Conservation (phyloP, 2,888 invertebrate species). For the Lingula anatina region DNA sequence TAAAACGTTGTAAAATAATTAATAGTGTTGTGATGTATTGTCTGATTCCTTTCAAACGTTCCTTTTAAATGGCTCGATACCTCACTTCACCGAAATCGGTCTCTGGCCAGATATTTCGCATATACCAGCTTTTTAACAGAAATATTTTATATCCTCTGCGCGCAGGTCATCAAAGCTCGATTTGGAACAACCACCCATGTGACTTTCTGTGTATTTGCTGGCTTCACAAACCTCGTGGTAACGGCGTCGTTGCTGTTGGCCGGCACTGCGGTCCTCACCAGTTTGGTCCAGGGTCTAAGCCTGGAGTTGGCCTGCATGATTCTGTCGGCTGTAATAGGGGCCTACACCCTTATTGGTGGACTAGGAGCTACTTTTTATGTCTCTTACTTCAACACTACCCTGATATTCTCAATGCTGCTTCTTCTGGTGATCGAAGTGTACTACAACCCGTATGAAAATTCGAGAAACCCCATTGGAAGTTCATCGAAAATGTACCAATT, state of each 20-base stretch:
- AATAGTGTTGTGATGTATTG: no score
- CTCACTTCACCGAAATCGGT: no score
- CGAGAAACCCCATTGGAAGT: no score
- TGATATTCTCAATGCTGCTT: conserved; percentile 44
- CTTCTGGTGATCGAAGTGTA: conserved; percentile 45
- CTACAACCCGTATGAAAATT: conserved; percentile 21
- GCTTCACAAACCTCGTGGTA: conserved; percentile 49
- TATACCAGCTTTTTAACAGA: no score
- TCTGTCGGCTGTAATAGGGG: conserved; percentile 39
- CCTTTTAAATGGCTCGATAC: no score
- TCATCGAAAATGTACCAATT: conserved; percentile 30
- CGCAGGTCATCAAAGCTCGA: conserved; percentile 46
- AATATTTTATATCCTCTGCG: no score
- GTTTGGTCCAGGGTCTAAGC: no score
- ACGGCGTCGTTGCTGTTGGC: conserved; percentile 50
- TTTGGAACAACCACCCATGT: conserved; percentile 46
- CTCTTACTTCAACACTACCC: conserved; percentile 50
- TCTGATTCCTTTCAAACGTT: no score
- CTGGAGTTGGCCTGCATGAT: conserved; percentile 44
- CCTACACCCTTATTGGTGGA: conserved; percentile 47
- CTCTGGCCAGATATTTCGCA: no score
- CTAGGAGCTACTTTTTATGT: conserved; percentile 52
- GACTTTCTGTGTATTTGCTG: conserved; percentile 45
- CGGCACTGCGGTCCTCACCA: conserved; percentile 37
- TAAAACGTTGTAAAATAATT: no score